Conservation (phyloP, 64 coral and sea anemone genomes). For the Orbicella faveolata region DNA sequence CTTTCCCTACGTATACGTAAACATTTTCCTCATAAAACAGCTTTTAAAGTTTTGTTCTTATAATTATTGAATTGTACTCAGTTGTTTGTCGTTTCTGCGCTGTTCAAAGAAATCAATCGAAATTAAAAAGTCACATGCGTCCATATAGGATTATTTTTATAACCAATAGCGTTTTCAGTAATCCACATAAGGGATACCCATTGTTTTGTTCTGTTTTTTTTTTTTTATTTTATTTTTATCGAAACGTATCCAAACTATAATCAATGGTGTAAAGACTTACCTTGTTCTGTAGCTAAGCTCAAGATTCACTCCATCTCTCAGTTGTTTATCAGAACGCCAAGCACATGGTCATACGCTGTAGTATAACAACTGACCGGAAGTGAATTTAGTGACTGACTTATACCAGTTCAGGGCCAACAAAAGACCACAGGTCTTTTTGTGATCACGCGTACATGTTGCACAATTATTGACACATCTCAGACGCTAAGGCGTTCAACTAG, state of each 20-base stretch:
- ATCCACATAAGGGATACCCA: too few relatives aligned
- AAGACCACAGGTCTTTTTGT: constrained; percentile 34
- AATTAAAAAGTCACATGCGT: too few relatives aligned
- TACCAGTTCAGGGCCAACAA: constrained; percentile 24
- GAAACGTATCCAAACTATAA: neutral
- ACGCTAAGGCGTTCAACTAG: neutral
- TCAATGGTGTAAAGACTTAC: neutral
- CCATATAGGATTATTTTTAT: too few relatives aligned
- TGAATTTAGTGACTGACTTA: neutral
- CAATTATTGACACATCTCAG: neutral
- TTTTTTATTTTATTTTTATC: neutral
- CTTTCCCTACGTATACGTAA: too few relatives aligned
- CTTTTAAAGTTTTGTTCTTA: too few relatives aligned
- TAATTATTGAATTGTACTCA: too few relatives aligned
- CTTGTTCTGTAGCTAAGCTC: neutral
- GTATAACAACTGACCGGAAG: constrained; percentile 23
- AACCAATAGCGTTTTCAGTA: too few relatives aligned
- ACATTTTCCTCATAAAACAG: too few relatives aligned
- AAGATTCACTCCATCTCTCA: neutral
- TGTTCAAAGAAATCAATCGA: too few relatives aligned
- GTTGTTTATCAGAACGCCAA: neutral
- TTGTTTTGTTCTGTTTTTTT: too few relatives aligned
- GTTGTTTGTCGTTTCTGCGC: too few relatives aligned
- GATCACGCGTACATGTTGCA: neutral
- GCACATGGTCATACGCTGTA: neutral